phyloP scores from a whole-genome alignment of 2,888 invertebrate species.

The Glaucopsyche alexis region DNA sequence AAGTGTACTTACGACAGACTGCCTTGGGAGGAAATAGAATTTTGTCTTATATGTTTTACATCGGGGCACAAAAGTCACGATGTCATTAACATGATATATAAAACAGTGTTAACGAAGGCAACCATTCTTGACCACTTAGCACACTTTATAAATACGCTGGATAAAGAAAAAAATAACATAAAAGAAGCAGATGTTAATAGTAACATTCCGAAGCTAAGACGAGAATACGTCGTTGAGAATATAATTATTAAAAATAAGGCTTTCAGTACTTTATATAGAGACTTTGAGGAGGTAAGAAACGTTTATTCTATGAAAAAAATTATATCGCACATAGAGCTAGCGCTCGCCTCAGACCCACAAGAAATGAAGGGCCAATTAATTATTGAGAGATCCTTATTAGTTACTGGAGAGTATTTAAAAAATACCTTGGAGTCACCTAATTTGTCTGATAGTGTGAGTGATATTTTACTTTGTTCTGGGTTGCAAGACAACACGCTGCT shows the following conservation, averaged over 20 bases:
- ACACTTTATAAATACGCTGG: not conserved
- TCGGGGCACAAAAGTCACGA: conserved; percentile 10
- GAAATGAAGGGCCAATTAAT: conserved; percentile 1
- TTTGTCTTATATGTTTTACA: conserved; percentile 18
- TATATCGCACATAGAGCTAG: conserved; percentile 7
- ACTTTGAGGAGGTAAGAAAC: conserved; percentile 18
- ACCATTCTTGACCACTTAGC: not conserved
- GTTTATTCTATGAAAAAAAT: conserved; percentile 20
- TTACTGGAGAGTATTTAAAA: conserved; percentile 26
- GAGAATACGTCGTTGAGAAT: not conserved
- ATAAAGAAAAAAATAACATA: conserved; percentile 6
- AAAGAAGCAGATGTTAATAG: conserved; percentile 4
- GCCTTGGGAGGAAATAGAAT: conserved; percentile 27
- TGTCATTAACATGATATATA: conserved; percentile 7
- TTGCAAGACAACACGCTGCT: not conserved
- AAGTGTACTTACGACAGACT: conserved; percentile 10
- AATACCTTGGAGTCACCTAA: conserved; percentile 23
- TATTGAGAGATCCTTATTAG: conserved; percentile 22
- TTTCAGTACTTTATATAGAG: not conserved
- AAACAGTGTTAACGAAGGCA: not conserved
- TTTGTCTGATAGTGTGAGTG: conserved; percentile 11
- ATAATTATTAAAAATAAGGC: not conserved
- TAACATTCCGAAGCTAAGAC: not conserved
- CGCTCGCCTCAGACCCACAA: conserved; percentile 1
- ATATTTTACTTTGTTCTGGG: conserved; percentile 23